Conservation (phyloP, 2,797 vertebrate genomes). For the Kryptolebias ocellatus region DNA sequence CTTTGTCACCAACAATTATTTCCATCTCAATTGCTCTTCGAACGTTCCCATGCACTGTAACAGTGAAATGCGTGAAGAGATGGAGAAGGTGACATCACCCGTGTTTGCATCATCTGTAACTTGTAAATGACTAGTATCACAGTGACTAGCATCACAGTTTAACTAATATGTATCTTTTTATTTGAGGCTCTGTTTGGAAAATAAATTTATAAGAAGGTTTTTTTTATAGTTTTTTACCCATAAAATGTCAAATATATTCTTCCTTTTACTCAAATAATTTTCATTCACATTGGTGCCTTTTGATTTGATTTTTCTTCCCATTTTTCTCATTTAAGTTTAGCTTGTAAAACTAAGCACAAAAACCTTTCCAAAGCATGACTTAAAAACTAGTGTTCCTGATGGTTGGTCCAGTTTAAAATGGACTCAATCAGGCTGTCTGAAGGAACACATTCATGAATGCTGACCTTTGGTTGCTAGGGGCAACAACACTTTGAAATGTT, state of each 20-base stretch:
- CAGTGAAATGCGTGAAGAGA: background rate
- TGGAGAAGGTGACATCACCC: background rate
- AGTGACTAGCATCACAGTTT: background rate
- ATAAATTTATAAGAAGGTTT: background rate
- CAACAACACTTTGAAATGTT: constrained; percentile 37
- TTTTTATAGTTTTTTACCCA: background rate
- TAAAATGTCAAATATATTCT: background rate
- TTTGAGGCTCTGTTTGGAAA: too few species aligned
- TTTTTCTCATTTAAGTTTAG: background rate
- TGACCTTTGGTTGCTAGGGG: constrained; percentile 53
- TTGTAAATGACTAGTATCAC: background rate
- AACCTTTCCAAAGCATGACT: background rate
- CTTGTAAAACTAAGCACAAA: background rate
- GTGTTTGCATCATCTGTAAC: constrained; percentile 1
- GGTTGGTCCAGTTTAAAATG: constrained; percentile 1
- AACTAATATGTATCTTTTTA: background rate
- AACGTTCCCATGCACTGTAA: constrained; percentile 13
- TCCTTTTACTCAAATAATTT: background rate
- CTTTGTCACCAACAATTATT: constrained; percentile 9
- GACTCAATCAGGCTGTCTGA: constrained; percentile 21
- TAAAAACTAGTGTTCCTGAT: constrained; percentile 1
- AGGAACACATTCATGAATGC: constrained; percentile 43
- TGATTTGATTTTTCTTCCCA: background rate
- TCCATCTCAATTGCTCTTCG: background rate
- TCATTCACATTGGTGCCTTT: background rate